Percentiles rank a stretch among this genome's conserved stretches.
phyloP scores from a whole-genome alignment of 2,797 vertebrate genomes.

The Darevskia nairensis region DNA sequence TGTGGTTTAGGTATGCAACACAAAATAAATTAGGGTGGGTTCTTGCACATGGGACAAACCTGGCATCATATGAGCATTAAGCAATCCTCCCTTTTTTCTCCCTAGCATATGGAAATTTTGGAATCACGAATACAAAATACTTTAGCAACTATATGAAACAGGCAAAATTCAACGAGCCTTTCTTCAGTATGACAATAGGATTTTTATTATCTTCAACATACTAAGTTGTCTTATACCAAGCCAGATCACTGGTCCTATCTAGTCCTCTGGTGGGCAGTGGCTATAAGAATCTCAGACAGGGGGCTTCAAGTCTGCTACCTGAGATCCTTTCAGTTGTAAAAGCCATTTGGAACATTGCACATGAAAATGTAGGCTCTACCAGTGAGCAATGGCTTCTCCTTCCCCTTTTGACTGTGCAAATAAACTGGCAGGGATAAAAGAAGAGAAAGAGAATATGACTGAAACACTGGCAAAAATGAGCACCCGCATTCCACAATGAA shows the following conservation, averaged over 20 bases:
- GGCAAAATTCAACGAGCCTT: background rate
- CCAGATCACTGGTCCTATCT: background rate
- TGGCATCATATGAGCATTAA: background rate
- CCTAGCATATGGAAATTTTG: no score
- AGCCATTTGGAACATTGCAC: background rate
- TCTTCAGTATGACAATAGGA: background rate
- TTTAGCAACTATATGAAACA: background rate
- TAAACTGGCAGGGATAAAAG: conserved; percentile 34
- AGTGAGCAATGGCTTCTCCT: background rate
- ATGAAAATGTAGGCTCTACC: background rate
- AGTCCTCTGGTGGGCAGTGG: background rate
- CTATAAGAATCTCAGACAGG: background rate
- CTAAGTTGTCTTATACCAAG: background rate
- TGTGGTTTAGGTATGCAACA: background rate
- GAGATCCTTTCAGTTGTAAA: background rate
- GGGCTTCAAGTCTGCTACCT: background rate
- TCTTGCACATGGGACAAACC: no score
- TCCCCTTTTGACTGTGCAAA: conserved; percentile 11
- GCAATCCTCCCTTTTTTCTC: background rate
- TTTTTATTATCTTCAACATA: background rate
- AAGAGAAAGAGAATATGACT: conserved; percentile 38
- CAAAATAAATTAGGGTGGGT: background rate
- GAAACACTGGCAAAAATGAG: conserved; percentile 32
- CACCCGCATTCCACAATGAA: background rate
- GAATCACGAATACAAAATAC: background rate